Base-by-base conservation (phyloP, 2,797 vertebrate genomes). In the Benthosema pterotum region DNA sequence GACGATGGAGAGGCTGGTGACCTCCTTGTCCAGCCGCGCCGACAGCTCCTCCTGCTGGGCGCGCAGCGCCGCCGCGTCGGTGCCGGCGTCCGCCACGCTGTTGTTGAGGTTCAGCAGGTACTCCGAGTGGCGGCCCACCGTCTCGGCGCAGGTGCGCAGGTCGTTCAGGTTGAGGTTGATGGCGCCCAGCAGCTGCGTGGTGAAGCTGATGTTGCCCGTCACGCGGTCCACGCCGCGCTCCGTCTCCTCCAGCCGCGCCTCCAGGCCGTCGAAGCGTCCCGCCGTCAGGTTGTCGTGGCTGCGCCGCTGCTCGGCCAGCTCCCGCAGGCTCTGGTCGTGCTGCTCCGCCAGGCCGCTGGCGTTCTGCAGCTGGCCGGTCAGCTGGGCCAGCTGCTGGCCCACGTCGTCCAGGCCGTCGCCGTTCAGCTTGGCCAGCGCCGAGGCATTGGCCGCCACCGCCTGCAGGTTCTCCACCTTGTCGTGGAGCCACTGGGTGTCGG, bases 141-240 rank as follows among this genome's bases (percentile, higher is more conserved):
- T 96, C 68, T 97, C 96, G 0, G 95, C 95, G 78, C 96, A 99
- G 25, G 91, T 93, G 71, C 96, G 95, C 74, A 98, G 82, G 53
- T 94, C 94, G 46, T 95, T 95, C 49, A 99, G 92, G 80, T 93
- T 93, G 52, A 93, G 91, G 52, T 95, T 98, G 81, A 99, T 91
- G 69, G 93, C 94, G 4, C 96, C 92, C 75, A 99, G 89, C 60
- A 97, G 94, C 82, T 95, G 95, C 2, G 96, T 97, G 38, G 95
- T 95, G 77, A 95, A 95, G 86, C 96, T 99, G 84, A 99, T 94
- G 58, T 98, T 98, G 72, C 94, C 95, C 0, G 96, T 96, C 77
- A 99, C 94, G 5, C 81, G 94, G 71, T 96, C 94, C 18, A 98
- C 92, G 62, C 92, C 93, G 0, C 92, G 93, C 85, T 99, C 97